These are phyloP conservation scores for Intellagama lesueurii DNA, from an alignment of 2,797 vertebrate species.

Conservation along the genomic window DNA sequence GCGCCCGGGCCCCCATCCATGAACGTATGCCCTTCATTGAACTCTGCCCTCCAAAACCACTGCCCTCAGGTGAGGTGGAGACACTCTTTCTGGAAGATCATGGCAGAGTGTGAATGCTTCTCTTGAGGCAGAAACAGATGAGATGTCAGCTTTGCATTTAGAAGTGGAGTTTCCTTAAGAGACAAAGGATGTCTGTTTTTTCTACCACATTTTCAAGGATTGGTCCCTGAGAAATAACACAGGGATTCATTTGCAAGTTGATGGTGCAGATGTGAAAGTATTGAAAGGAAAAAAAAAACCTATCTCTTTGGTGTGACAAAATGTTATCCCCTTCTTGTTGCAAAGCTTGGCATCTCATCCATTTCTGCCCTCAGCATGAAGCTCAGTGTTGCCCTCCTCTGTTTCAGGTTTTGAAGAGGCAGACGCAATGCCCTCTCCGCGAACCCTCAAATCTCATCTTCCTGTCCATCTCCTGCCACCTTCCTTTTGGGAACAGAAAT, in stretches of 20 bases:
- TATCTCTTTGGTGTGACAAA: no score
- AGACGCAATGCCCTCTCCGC: constrained; percentile 56
- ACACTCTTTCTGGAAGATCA: background rate
- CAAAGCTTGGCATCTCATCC: no score
- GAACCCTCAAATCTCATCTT: constrained; percentile 65
- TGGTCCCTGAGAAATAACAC: no score
- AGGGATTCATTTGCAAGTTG: no score
- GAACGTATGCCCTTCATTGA: background rate
- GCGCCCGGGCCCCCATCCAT: constrained; percentile 5
- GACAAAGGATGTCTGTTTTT: no score
- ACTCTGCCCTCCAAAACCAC: background rate
- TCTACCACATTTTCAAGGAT: no score
- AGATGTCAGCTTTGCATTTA: no score
- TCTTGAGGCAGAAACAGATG: no score
- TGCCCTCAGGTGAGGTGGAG: background rate
- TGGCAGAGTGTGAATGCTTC: background rate
- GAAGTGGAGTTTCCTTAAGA: no score
- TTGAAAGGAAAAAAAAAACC: no score
- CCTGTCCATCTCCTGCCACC: constrained; percentile 65
- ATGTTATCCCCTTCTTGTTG: no score
- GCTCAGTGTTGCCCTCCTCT: background rate
- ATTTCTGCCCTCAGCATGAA: background rate
- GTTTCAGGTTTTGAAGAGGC: constrained; percentile 16
- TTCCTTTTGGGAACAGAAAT: constrained; percentile 65
- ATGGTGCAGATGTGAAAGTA: no score